Conservation (phyloP, 2,888 invertebrate genomes). For the Andrena minutula region DNA sequence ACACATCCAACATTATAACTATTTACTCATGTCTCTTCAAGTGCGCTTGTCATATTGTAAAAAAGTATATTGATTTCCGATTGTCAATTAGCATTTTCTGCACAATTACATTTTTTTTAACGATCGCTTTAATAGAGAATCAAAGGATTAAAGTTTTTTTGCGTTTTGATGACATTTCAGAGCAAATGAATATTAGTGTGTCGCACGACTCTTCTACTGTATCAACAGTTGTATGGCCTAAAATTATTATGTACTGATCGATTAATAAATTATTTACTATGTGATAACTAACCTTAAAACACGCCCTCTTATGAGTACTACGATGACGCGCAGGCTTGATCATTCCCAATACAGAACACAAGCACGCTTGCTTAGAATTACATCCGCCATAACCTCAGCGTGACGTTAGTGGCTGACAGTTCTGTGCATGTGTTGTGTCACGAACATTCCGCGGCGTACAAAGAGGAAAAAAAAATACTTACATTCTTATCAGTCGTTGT, state of each 20-base stretch:
- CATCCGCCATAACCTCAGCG: conserved; percentile 58
- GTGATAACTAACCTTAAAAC: conserved; percentile 58
- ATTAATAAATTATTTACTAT: conserved; percentile 52
- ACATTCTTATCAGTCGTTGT: conserved; percentile 46
- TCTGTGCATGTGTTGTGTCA: conserved; percentile 35
- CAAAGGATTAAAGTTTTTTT: not conserved
- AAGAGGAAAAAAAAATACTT: conserved; percentile 23
- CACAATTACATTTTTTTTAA: too few species aligned
- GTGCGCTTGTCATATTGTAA: too few species aligned
- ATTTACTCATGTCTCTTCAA: too few species aligned
- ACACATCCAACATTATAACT: too few species aligned
- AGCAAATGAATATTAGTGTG: not conserved
- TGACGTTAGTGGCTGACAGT: conserved; percentile 66
- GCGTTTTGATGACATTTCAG: not conserved
- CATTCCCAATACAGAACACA: conserved; percentile 53
- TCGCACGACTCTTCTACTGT: not conserved
- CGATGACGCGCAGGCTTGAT: conserved; percentile 61
- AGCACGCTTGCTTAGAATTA: conserved; percentile 40
- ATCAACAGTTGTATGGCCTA: conserved; percentile 8
- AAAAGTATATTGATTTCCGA: too few species aligned
- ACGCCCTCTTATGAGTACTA: conserved; percentile 55
- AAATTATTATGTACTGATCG: conserved; percentile 43
- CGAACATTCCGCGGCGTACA: conserved; percentile 31
- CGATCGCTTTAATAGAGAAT: too few species aligned
- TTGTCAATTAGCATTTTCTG: too few species aligned